Evolutionary conservation across 2,888 invertebrate genomes (phyloP).

Genomic region (Polyommatus iphigenia): DNA sequence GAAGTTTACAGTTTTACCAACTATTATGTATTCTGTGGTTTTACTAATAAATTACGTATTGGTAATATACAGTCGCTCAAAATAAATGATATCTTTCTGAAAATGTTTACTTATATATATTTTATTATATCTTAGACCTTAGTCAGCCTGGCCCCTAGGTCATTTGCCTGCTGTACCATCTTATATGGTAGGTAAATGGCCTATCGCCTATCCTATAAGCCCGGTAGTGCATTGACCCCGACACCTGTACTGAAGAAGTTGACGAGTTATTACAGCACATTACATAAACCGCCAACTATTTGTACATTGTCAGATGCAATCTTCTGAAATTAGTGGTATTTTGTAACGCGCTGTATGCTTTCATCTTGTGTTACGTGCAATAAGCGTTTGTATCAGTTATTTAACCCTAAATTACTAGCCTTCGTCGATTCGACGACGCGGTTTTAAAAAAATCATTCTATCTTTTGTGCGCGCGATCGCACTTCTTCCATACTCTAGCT

Average conservation of each 20-base stretch:
- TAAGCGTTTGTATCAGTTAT: neutral
- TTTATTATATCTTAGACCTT: no score
- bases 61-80: no score
- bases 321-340: slow-evolving; percentile 18
- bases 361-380: neutral
- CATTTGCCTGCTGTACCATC: neutral
- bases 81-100: no score
- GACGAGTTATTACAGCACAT: slow-evolving; percentile 3
- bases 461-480: no score
- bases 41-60: no score
- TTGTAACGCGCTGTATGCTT: neutral
- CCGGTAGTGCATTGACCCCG: neutral
- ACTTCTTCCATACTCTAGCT: no score
- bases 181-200: neutral
- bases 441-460: no score
- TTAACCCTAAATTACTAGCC: no score
- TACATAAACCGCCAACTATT: slow-evolving; percentile 13
- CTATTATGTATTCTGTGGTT: no score
- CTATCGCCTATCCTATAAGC: slow-evolving; percentile 4
- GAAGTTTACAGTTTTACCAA: no score
- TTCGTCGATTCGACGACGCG: no score
- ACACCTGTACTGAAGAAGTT: slow-evolving; percentile 8
- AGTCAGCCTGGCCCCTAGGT: neutral
- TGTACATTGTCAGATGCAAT: slow-evolving; percentile 23
- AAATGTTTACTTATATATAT: no score